Base-by-base conservation (phyloP, 2,888 invertebrate genomes). In the Spatulosminthurus flaviceps region DNA sequence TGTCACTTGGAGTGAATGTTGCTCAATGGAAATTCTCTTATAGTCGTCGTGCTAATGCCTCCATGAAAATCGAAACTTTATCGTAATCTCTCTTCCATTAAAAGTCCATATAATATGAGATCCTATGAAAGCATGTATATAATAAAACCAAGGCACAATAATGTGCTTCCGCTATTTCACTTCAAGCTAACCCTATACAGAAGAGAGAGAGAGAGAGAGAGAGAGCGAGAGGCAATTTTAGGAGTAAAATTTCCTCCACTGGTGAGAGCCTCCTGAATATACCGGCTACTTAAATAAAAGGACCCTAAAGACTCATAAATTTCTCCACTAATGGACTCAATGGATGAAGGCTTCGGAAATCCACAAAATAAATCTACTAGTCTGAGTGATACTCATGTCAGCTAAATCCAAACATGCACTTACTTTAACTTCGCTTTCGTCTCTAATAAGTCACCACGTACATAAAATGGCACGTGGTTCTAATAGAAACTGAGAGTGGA, bases 231-330 rank as follows among this genome's bases (percentile, higher is more conserved):
- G 51, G 51, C 1, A 51, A 51, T 19, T 51, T 16, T n/a, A 51
- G n/a, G n/a, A n/a, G 51, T 19, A 13, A n/a, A 51, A 1, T 51
- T 2, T 51, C 51, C 16, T 51, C 5, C 1, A 51, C 16, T 19
- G 19, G 16, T 13, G 9, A 51, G 51, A n/a, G n/a, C 51, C 16
- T 16, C 51, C n/a, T n/a, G n/a, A n/a, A n/a, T n/a, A n/a, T n/a
- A 13, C 16, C 1, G 19, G 1, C n/a, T 26, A 24, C 64, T 64
- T 64, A 64, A 22, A 77, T 80, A 82, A 82, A 82, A 60, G 80
- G 82, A 78, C 82, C 82, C 82, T 21, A 71, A 34, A 73, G 82
- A 73, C 81, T 74, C 79, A 81, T 82, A 82, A 82, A 82, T 82
- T 81, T 76, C 61, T 42, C 28, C 34, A 24, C 67, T 76, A 76